Conservation (phyloP, 2,888 invertebrate genomes). For the Mellilla xanthometata region DNA sequence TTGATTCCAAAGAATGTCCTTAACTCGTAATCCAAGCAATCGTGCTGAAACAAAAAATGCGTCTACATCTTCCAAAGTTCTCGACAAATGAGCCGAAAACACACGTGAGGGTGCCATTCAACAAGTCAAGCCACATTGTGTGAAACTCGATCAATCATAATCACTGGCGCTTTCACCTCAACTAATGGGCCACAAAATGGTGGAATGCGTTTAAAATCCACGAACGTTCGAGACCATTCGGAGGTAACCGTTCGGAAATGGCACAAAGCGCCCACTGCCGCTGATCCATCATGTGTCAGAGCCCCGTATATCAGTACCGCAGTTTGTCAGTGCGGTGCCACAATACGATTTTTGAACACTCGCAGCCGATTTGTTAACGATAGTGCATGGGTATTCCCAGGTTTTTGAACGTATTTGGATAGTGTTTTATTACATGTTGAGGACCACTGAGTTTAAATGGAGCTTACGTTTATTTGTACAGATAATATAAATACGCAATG, state of each 20-base stretch:
- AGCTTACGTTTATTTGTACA: not conserved
- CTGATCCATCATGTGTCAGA: constrained; percentile 75
- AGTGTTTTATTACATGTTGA: constrained; percentile 9
- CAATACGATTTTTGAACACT: constrained; percentile 29
- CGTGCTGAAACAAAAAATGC: constrained; percentile 29
- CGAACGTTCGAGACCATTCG: constrained; percentile 66
- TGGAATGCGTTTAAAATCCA: constrained; percentile 78
- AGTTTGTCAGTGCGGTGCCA: constrained; percentile 11
- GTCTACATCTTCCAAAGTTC: constrained; percentile 44
- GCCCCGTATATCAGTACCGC: constrained; percentile 4
- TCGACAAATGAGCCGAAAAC: constrained; percentile 59
- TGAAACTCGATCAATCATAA: constrained; percentile 76
- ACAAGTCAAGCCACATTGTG: constrained; percentile 74
- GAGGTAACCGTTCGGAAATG: constrained; percentile 77
- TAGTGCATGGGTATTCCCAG: constrained; percentile 22
- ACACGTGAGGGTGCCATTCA: constrained; percentile 71
- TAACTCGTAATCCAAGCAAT: too few relatives aligned
- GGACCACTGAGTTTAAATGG: not conserved
- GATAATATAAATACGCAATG: too few relatives aligned
- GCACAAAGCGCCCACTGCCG: constrained; percentile 61
- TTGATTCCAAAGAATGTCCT: too few relatives aligned
- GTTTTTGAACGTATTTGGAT: constrained; percentile 13
- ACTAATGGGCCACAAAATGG: constrained; percentile 80
- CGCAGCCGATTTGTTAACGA: constrained; percentile 21
- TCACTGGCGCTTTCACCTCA: constrained; percentile 78